Evolutionary conservation across 2,888 invertebrate species (phyloP).

Genomic region (Mythimna loreyi): DNA sequence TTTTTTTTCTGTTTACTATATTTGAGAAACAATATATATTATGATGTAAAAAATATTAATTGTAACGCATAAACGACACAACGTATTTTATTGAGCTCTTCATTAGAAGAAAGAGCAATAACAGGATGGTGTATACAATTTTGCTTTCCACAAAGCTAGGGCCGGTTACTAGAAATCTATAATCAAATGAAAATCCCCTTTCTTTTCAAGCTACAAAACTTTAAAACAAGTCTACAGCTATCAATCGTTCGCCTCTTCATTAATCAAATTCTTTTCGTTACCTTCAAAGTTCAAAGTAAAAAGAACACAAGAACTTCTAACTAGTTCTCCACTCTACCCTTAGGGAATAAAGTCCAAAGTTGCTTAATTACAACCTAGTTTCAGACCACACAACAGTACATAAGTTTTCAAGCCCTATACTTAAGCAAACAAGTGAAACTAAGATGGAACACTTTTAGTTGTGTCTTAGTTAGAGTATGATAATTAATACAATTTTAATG

Average conservation of each 20-base stretch:
- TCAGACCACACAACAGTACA: slow-evolving; percentile 16
- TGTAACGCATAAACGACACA: too few species aligned
- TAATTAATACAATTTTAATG: slow-evolving; percentile 49
- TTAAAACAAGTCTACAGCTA: slow-evolving; percentile 2
- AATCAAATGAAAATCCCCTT: not conserved
- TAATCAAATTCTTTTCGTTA: slow-evolving; percentile 43
- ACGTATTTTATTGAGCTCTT: too few species aligned
- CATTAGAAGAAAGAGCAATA: too few species aligned
- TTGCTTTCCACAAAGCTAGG: too few species aligned
- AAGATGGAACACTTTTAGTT: slow-evolving; percentile 56
- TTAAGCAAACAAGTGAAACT: slow-evolving; percentile 50
- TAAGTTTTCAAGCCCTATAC: slow-evolving; percentile 45
- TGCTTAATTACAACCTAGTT: slow-evolving; percentile 49
- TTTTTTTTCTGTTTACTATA: too few species aligned
- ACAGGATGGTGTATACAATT: too few species aligned
- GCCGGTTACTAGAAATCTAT: too few species aligned
- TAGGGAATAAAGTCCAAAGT: slow-evolving; percentile 45
- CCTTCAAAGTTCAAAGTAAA: slow-evolving; percentile 15
- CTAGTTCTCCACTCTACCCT: slow-evolving; percentile 25
- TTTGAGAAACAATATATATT: too few species aligned
- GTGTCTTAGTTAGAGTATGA: slow-evolving; percentile 21
- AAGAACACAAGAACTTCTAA: slow-evolving; percentile 29
- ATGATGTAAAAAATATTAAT: too few species aligned
- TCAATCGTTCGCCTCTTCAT: slow-evolving; percentile 29
- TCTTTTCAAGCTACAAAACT: not conserved